Conservation (phyloP, 2,888 invertebrate species). For the Apantesis nais region DNA sequence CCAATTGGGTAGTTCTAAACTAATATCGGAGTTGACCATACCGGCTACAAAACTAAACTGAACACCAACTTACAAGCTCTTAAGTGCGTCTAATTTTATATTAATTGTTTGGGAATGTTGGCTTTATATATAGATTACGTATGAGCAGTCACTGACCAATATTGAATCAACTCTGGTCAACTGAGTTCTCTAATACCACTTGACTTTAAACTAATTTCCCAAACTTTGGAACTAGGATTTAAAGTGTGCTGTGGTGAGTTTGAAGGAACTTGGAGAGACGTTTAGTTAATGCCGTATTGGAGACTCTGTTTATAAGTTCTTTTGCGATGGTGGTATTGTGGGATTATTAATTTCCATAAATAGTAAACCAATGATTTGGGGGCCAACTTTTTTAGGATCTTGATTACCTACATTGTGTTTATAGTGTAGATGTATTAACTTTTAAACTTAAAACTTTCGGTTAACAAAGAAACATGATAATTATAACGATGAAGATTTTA, state of each 20-base stretch:
- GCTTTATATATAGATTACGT: not conserved
- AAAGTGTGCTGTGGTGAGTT: not conserved
- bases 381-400: not conserved
- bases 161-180: not conserved
- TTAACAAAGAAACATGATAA: no score
- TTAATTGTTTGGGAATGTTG: not conserved
- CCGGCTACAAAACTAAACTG: not conserved
- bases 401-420: no score
- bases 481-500: no score
- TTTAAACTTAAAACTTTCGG: no score
- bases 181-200: not conserved
- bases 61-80: not conserved
- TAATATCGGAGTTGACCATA: no score
- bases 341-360: not conserved
- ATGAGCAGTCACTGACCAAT: no score
- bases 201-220: not conserved
- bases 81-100: not conserved
- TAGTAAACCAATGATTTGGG: not conserved
- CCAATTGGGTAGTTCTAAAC: no score
- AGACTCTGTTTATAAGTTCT: not conserved
- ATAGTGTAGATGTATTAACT: no score
- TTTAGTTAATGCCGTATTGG: not conserved
- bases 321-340: not conserved
- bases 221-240: slow-evolving; percentile 1
- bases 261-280: not conserved